These are phyloP conservation scores for Lagorchestes hirsutus DNA, from an alignment of 2,797 vertebrate genomes.

Conservation along the genomic window DNA sequence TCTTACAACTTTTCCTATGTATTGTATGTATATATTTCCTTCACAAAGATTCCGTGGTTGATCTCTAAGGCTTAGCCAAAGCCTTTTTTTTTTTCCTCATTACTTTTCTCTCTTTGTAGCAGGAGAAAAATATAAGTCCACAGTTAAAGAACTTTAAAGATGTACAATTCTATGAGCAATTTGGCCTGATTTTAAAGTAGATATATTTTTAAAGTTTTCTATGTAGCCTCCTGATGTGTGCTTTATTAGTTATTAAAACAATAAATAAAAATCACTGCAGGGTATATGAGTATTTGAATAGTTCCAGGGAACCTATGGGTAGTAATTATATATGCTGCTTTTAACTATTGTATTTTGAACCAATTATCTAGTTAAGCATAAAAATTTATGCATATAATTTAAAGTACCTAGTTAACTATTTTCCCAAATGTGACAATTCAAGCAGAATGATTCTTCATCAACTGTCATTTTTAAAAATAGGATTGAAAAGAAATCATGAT, in stretches of 20 bases:
- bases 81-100: background rate
- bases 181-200: background rate
- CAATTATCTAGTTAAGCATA: background rate
- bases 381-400: background rate
- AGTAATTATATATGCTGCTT: background rate
- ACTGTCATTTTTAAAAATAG: background rate
- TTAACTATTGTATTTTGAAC: background rate
- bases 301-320: background rate
- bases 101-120: background rate
- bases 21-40: background rate
- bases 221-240: constrained; percentile 2
- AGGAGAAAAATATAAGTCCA: background rate
- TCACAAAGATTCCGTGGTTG: background rate
- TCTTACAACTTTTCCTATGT: background rate
- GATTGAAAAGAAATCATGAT: background rate
- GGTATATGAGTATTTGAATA: background rate
- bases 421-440: background rate
- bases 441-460: constrained; percentile 1
- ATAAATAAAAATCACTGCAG: constrained; percentile 6
- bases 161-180: background rate
- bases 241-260: constrained; percentile 1
- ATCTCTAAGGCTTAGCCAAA: background rate
- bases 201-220: constrained; percentile 4
- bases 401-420: background rate
- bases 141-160: background rate